Conservation (phyloP, 2,888 invertebrate genomes). For the Parnassius glacialis region DNA sequence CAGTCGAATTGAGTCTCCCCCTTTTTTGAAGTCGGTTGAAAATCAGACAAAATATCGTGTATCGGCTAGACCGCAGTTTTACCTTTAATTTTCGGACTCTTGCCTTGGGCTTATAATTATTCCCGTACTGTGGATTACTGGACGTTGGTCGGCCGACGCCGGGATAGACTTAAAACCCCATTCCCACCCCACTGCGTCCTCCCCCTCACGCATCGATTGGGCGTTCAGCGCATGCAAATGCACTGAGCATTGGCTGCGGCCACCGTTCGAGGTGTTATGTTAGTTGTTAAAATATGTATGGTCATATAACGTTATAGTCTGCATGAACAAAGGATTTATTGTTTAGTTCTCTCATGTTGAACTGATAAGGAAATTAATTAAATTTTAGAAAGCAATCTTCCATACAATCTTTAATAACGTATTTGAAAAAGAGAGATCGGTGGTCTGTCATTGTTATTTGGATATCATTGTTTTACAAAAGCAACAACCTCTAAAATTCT, state of each 20-base stretch:
- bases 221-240: slow-evolving; percentile 61
- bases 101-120: slow-evolving; percentile 49
- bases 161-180: slow-evolving; percentile 24
- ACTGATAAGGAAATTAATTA: slow-evolving; percentile 1
- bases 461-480: too few species aligned
- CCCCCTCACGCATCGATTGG: slow-evolving; percentile 63
- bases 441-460: too few species aligned
- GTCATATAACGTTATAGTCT: not conserved
- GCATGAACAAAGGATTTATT: slow-evolving; percentile 13
- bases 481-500: too few species aligned
- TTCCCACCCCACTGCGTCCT: slow-evolving; percentile 37
- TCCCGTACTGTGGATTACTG: slow-evolving; percentile 37
- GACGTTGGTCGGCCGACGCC: slow-evolving; percentile 21
- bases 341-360: not conserved
- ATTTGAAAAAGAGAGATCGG: too few species aligned
- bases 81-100: slow-evolving; percentile 9
- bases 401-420: too few species aligned
- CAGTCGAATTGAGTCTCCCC: too few species aligned
- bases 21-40: too few species aligned
- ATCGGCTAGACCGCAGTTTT: not conserved
- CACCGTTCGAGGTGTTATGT: not conserved
- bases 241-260: slow-evolving; percentile 41
- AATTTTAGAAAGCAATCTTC: not conserved
- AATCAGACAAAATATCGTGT: not conserved
- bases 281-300: slow-evolving; percentile 1